These are phyloP conservation scores for Saturnia pavonia DNA, from an alignment of 2,888 invertebrate genomes.

Conservation along the genomic window DNA sequence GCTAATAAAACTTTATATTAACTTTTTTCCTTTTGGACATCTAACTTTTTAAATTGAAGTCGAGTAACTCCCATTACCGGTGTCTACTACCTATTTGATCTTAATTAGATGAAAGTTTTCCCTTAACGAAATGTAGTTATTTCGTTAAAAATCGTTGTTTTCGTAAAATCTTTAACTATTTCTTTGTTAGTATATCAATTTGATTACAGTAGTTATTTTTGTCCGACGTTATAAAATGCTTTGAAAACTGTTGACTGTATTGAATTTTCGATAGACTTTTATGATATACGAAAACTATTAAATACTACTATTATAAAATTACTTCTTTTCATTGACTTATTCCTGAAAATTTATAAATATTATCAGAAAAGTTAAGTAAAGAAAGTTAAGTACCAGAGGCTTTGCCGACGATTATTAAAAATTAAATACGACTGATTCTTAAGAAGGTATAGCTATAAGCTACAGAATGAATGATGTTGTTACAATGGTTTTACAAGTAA, in stretches of 20 bases:
- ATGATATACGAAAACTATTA: background rate
- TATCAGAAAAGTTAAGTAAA: background rate
- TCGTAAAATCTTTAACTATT: background rate
- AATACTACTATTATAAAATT: background rate
- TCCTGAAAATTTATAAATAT: background rate
- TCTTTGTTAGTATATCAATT: background rate
- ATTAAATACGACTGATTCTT: no score
- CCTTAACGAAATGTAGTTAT: slow-evolving; percentile 8
- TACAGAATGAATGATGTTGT: no score
- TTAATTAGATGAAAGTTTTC: slow-evolving; percentile 28
- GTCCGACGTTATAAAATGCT: background rate
- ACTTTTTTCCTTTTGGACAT: slow-evolving; percentile 22
- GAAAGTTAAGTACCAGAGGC: no score
- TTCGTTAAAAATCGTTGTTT: background rate
- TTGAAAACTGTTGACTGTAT: background rate
- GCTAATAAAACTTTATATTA: slow-evolving; percentile 10
- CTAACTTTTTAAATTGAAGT: slow-evolving; percentile 28
- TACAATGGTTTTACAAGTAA: no score
- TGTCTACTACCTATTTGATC: slow-evolving; percentile 25
- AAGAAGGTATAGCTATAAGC: no score
- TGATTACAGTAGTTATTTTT: background rate
- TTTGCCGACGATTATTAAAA: no score
- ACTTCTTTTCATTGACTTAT: background rate
- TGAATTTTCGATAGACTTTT: no score
- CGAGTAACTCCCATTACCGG: slow-evolving; percentile 22